Percentiles rank a stretch among this genome's conserved stretches.
Conservation (phyloP, 1,140 invertebrate genomes). For the Eciton burchellii region DNA sequence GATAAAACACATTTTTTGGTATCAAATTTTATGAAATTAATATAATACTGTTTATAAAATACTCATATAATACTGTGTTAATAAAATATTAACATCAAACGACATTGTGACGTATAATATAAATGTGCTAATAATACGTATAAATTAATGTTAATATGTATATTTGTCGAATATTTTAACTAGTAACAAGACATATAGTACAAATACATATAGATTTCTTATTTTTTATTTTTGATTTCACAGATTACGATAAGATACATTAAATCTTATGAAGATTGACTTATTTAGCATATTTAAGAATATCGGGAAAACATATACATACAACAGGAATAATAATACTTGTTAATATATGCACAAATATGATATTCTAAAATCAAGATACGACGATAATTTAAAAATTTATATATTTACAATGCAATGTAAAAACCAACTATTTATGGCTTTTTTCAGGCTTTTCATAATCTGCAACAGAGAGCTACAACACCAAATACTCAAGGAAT, state of each 20-base stretch:
- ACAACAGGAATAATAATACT: not conserved
- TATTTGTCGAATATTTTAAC: not conserved
- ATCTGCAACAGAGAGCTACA: slow-evolving; percentile 84
- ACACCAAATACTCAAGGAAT: slow-evolving; percentile 86
- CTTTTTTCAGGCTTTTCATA: slow-evolving; percentile 83
- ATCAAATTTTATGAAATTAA: no score
- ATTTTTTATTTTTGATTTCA: not conserved
- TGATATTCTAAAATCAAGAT: not conserved
- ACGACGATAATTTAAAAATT: not conserved
- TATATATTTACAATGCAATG: slow-evolving; percentile 3
- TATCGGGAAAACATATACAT: not conserved
- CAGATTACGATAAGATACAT: not conserved
- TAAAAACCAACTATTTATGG: slow-evolving; percentile 18
- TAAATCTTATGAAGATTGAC: not conserved
- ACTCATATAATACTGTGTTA: no score
- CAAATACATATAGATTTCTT: not conserved
- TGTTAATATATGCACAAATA: not conserved
- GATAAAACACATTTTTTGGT: no score
- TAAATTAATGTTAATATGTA: slow-evolving; percentile 6
- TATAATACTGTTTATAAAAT: no score
- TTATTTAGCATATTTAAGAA: not conserved
- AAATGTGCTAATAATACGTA: not conserved
- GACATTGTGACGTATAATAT: not conserved
- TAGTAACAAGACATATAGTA: no score
- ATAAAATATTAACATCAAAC: not conserved